These are phyloP conservation scores for Fregata magnificens DNA, from an alignment of 2,113 vertebrate species.

Conservation along the genomic window DNA sequence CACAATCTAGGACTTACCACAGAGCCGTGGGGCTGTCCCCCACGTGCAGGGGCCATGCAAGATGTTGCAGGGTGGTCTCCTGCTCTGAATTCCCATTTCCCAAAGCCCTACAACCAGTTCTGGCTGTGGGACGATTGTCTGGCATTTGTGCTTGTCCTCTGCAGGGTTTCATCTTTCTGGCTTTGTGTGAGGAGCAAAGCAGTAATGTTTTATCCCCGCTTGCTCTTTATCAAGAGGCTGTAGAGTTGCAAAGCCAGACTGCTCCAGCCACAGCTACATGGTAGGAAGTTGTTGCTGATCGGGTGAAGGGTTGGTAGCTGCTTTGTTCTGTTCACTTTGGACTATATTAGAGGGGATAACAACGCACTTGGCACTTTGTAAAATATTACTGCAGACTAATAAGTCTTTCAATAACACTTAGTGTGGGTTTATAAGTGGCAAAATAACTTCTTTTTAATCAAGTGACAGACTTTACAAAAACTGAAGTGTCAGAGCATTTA, in stretches of 20 bases:
- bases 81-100: background rate
- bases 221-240: background rate
- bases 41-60: background rate
- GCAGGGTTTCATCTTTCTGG: background rate
- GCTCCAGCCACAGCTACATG: background rate
- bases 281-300: background rate
- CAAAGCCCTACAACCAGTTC: background rate
- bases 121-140: background rate
- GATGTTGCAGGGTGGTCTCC: too few species aligned
- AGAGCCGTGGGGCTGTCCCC: background rate
- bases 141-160: background rate
- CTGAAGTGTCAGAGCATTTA: background rate
- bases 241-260: background rate
- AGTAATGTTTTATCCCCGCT: background rate
- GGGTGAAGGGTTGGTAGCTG: background rate
- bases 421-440: background rate
- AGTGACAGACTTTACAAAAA: background rate
- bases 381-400: background rate
- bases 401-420: background rate
- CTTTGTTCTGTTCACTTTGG: background rate
- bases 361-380: background rate
- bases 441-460: background rate
- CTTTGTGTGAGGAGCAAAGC: fast-evolving
- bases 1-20: background rate
- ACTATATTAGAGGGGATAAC: background rate